phyloP scores from a whole-genome alignment of 1,140 invertebrate genomes.

The Rhynchophorus ferrugineus region DNA sequence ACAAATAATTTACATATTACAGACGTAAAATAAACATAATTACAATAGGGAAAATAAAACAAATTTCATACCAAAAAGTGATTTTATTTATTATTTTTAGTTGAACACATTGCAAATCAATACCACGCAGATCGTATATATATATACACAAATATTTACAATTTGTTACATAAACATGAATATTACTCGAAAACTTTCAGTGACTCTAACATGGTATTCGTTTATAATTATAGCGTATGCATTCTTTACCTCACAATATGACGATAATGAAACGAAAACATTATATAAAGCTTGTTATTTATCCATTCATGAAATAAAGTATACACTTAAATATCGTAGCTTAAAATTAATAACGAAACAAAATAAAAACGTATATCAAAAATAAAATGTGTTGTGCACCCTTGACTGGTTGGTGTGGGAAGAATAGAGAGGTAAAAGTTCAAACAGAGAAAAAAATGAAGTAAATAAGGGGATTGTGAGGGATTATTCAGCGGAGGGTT shows the following conservation, averaged over 20 bases:
- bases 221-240: too few species aligned
- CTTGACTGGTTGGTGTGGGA: too few species aligned
- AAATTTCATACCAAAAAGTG: constrained; percentile 19
- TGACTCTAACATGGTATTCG: too few species aligned
- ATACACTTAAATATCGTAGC: too few species aligned
- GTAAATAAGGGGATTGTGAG: too few species aligned
- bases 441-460: constrained; percentile 12
- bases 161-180: too few species aligned
- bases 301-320: too few species aligned
- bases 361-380: constrained; percentile 16
- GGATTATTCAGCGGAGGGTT: constrained; percentile 27
- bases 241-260: too few species aligned
- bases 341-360: not conserved
- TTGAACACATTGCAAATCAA: constrained; percentile 20
- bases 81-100: constrained; percentile 11
- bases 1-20: constrained; percentile 1
- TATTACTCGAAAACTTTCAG: not conserved
- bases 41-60: constrained; percentile 21
- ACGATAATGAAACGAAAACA: too few species aligned
- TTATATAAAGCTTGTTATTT: too few species aligned
- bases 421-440: constrained; percentile 11
- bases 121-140: not conserved
- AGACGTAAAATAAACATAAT: too few species aligned
- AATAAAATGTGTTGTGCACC: constrained; percentile 20
- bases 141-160: too few species aligned